These are phyloP conservation scores for Bicyclus anynana DNA, from an alignment of 1,140 invertebrate species.

Conservation along the genomic window DNA sequence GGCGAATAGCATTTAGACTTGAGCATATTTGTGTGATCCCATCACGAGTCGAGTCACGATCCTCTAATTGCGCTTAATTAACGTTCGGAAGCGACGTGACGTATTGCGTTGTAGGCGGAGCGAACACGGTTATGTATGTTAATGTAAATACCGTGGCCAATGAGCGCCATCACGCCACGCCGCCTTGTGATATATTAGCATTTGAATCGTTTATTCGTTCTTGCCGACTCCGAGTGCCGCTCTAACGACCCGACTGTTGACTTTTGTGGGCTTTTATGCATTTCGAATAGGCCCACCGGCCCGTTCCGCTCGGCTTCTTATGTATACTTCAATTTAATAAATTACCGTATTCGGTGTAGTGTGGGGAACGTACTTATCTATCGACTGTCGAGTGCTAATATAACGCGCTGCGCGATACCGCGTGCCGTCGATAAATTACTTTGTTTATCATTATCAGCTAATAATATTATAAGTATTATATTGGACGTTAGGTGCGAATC, in stretches of 20 bases:
- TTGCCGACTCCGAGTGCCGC: conserved; percentile 35
- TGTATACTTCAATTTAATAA: conserved; percentile 50
- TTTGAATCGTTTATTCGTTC: conserved; percentile 71
- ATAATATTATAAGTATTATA: conserved; percentile 50
- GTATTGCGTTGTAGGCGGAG: conserved; percentile 55
- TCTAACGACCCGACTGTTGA: conserved; percentile 34
- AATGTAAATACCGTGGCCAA: conserved; percentile 69
- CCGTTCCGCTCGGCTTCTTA: conserved; percentile 50
- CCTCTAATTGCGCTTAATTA: conserved; percentile 68
- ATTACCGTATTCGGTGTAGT: conserved; percentile 37
- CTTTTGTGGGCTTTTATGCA: conserved; percentile 61
- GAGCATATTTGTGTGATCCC: conserved; percentile 37
- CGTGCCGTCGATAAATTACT: conserved; percentile 45
- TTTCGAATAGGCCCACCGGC: conserved; percentile 43
- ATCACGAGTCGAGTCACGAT: conserved; percentile 48
- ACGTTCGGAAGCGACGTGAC: conserved; percentile 59
- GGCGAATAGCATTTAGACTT: conserved; percentile 30
- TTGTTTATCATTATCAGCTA: conserved; percentile 41
- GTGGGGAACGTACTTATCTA: conserved; percentile 12
- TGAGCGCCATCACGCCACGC: conserved; percentile 59
- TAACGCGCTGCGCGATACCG: conserved; percentile 32
- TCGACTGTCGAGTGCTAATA: conserved; percentile 36
- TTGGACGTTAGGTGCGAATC: conserved; percentile 44
- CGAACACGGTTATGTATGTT: conserved; percentile 61
- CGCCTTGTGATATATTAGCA: conserved; percentile 75